Evolutionary conservation across 2,797 vertebrate species (phyloP), one percentile per base, ranked within the genome.

Genomic region (Takifugu ocellatus): DNA sequence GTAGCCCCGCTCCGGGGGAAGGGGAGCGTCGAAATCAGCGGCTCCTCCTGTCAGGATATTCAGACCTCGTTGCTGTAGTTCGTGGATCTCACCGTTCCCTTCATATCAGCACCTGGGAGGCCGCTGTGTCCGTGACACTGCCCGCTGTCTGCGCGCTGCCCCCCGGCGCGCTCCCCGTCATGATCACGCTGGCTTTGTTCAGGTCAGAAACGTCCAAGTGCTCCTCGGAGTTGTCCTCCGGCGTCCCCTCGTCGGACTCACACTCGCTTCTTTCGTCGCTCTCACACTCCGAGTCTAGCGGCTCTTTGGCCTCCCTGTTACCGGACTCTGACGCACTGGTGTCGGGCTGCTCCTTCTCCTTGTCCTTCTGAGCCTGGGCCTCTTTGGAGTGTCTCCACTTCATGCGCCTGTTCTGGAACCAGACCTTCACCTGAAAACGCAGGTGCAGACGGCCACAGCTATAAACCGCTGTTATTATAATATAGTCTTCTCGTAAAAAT

Each of bases 311-410:
- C 26, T 94, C 94, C 63, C 50, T 60, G 16, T 59, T 42, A 9
- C 77, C 84, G 27, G 77, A 9, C 24, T 94, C 88, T 0, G 79
- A 49, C 29, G 43, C 52, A 0, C 66, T 62, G 61, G 47, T 93
- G 36, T 95, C 94, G 3, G 88, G 73, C 16, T 92, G 88, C 26
- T 93, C 94, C 66, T 94, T 94, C 52, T 98, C 95, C 69, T 98
- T 98, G 78, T 98, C 96, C 66, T 97, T 98, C 82, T 99, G 97
- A 1, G 95, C 94, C 83, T 98, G 96, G 0, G 96, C 97, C 82
- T 98, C 97, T 71, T 99, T 98, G 53, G 97, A 99, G 75, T 99
- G 97, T 59, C 96, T 89, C 97, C 96, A 98, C 79, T 97, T 97
- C 95, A 97, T 97, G 66, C 95, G 88, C 16, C 95, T 82, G 90